Percentiles rank a stretch among this genome's conserved stretches.
Evolutionary conservation across 1,140 invertebrate genomes (phyloP).

Genomic region (Oreohelix idahoensis): DNA sequence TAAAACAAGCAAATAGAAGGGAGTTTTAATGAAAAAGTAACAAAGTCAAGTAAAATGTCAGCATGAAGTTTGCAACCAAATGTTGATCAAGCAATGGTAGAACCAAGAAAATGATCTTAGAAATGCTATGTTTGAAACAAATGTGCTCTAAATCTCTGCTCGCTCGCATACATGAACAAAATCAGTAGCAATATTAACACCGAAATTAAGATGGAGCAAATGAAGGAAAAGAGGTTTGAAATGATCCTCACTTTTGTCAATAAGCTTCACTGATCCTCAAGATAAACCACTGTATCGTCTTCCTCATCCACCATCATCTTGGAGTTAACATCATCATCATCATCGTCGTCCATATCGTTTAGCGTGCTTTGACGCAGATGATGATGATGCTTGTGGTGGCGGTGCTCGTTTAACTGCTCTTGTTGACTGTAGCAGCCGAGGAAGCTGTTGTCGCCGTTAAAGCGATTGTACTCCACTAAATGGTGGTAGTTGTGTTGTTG

Average conservation of each 20-base stretch:
- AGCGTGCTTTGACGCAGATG: neutral
- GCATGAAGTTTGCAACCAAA: too few species aligned
- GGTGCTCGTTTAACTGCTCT: slow-evolving; percentile 12
- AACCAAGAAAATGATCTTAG: neutral
- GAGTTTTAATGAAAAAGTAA: too few species aligned
- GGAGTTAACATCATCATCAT: slow-evolving; percentile 9
- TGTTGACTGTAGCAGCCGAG: slow-evolving; percentile 6
- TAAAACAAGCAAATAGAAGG: too few species aligned
- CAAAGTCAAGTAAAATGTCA: too few species aligned
- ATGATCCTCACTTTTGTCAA: slow-evolving; percentile 24
- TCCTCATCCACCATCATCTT: slow-evolving; percentile 48
- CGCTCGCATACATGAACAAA: too few species aligned
- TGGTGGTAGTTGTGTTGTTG: slow-evolving; percentile 22
- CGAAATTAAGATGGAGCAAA: neutral
- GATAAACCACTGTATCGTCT: slow-evolving; percentile 54
- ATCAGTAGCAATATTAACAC: too few species aligned
- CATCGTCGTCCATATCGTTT: slow-evolving; percentile 26
- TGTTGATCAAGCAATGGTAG: too few species aligned
- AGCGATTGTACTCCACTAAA: neutral
- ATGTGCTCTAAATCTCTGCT: too few species aligned
- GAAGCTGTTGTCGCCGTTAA: slow-evolving; percentile 3
- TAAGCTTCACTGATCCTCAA: slow-evolving; percentile 47
- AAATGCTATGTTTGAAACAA: neutral
- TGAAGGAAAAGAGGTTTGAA: neutral
- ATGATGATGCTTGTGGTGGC: slow-evolving; percentile 2